Percentiles rank a stretch among this genome's conserved stretches.
These are phyloP conservation scores for Somateria mollissima DNA, from an alignment of 2,797 vertebrate species.

Conservation along the genomic window DNA sequence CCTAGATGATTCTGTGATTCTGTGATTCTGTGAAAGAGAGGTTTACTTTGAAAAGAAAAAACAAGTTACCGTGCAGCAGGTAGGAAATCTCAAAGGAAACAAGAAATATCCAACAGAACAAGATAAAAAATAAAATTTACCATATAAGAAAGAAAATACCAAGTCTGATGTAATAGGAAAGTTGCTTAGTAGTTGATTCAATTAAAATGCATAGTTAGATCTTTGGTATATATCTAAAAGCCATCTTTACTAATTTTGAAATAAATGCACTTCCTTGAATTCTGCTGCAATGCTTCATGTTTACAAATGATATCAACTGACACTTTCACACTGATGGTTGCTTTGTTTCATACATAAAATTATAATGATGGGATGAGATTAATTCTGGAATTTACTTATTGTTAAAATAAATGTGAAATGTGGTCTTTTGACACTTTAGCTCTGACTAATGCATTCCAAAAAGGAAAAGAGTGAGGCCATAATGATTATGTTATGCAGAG, in stretches of 20 bases:
- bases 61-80: not conserved
- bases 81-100: not conserved
- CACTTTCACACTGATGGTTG: not conserved
- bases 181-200: not conserved
- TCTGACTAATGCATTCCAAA: not conserved
- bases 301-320: not conserved
- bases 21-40: not conserved
- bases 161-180: not conserved
- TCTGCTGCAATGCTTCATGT: not conserved
- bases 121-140: not conserved
- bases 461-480: not conserved
- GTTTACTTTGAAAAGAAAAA: not conserved
- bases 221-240: not conserved
- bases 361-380: not conserved
- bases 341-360: not conserved
- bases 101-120: not conserved
- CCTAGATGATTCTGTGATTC: no score
- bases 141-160: not conserved
- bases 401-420: not conserved
- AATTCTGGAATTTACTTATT: not conserved
- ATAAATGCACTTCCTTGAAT: not conserved
- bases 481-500: not conserved
- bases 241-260: not conserved
- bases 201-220: not conserved
- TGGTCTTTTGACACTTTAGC: not conserved